These are phyloP conservation scores for Morbakka virulenta DNA, from an alignment of 30 jellyfish, hydroid and myxozoan species.

Conservation along the genomic window DNA sequence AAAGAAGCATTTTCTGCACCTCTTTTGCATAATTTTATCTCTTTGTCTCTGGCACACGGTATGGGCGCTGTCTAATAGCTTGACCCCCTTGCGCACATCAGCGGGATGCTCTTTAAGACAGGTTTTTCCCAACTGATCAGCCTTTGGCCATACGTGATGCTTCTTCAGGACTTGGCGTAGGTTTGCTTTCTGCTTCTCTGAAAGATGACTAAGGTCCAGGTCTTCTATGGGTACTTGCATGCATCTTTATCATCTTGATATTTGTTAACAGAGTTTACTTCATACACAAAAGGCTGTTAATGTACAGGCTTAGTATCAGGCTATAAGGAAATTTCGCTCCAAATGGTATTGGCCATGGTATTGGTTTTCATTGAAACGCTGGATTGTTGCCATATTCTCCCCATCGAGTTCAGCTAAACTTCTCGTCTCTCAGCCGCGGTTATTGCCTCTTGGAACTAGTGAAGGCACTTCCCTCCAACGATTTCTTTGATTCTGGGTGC, in stretches of 20 bases:
- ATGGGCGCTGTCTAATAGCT: slow-evolving; percentile 46
- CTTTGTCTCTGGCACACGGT: slow-evolving; percentile 45
- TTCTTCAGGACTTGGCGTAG: slow-evolving; percentile 27
- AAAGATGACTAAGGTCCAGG: slow-evolving; percentile 5
- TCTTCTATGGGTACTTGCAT: slow-evolving; percentile 49
- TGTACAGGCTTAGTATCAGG: slow-evolving; percentile 49
- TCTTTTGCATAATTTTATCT: slow-evolving; percentile 14
- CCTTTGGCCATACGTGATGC: slow-evolving; percentile 26
- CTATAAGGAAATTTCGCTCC: slow-evolving; percentile 45
- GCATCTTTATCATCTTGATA: no score
- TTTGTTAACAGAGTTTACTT: neutral
- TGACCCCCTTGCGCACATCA: slow-evolving; percentile 54
- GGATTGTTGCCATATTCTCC: slow-evolving; percentile 22
- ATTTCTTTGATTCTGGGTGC: slow-evolving; percentile 13
- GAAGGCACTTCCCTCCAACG: slow-evolving; percentile 5
- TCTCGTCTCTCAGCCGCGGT: no score
- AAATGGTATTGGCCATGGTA: slow-evolving; percentile 48
- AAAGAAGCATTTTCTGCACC: slow-evolving; percentile 40
- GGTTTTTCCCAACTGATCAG: slow-evolving; percentile 31
- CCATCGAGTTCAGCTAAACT: no score
- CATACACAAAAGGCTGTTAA: slow-evolving; percentile 33
- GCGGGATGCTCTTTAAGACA: slow-evolving; percentile 40
- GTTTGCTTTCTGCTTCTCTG: slow-evolving; percentile 26
- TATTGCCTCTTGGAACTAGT: no score
- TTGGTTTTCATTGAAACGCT: slow-evolving; percentile 20